Evolutionary conservation across 2,797 vertebrate genomes (phyloP), one percentile per base, ranked within the genome.

Genomic region (Rhynchonycteris naso): DNA sequence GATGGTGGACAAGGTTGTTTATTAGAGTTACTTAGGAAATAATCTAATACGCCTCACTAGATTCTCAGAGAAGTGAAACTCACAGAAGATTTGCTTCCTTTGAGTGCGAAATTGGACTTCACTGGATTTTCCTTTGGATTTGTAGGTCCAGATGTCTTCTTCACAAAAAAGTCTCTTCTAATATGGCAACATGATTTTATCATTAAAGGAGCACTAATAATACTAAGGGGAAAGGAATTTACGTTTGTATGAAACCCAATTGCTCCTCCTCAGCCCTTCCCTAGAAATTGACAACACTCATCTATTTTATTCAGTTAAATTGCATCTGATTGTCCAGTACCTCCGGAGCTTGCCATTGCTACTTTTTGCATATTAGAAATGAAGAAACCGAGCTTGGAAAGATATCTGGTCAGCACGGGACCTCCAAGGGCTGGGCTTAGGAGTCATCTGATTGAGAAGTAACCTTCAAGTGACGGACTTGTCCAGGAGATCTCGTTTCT

Each of bases 11-110:
- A 80, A 95, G 94, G 93, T 58, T 96, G 97, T 96, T 97, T 38
- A 92, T 93, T 91, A 93, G 94, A 97, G 93, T 95, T 97, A 87
- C 96, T 97, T 93, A 78, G 93, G 95, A 76, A 90, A 84, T 94
- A 2, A 95, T 96, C 90, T 89, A 82, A 30, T 87, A 63, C 15
- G 66, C 47, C 68, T 54, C 43, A 4, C 28, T 12, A 33, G 33
- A 0, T 33, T 21, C 79, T 50, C 28, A 4, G 35, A 66, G 63
- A 14, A 3, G 65, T 2, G 74, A 35, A 71, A 47, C 8, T 79
- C 47, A n/a, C 10, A 0, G 1, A 56, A 63, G 50, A 11, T 8
- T 21, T 38, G 59, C 76, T 38, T 65, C 47, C 85, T 66, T 21
- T n/a, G 28, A 13, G 52, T 21, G 12, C 38, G 6, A 1, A 1